These are phyloP conservation scores for Pipra filicauda DNA, from an alignment of 2,113 vertebrate genomes.

Conservation along the genomic window DNA sequence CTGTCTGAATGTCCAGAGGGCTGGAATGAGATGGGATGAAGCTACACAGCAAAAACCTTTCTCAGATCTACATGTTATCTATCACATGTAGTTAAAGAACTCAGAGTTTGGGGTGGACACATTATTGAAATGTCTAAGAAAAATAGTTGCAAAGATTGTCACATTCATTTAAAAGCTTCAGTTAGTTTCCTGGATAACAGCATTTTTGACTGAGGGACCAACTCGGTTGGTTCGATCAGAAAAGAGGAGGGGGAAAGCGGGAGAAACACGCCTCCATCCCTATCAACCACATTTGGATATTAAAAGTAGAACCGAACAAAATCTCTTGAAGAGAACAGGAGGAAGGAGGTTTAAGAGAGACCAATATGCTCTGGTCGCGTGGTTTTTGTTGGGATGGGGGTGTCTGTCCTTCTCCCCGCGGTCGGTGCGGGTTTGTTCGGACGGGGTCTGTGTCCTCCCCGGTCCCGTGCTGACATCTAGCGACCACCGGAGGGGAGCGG, in stretches of 20 bases:
- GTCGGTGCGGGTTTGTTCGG: background rate
- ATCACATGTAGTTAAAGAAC: background rate
- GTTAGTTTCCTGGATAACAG: background rate
- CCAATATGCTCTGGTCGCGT: fast-evolving
- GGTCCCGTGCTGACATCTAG: constrained; percentile 62
- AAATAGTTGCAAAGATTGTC: background rate
- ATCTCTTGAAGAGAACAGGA: too few species aligned
- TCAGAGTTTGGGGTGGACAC: background rate
- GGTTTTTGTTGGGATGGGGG: background rate
- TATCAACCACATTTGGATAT: too few species aligned
- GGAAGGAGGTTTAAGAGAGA: background rate
- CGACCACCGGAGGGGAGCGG: background rate
- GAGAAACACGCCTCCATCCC: background rate
- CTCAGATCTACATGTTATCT: background rate
- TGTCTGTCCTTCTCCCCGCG: too few species aligned
- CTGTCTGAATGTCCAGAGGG: background rate
- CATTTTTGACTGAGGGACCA: background rate
- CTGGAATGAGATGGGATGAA: background rate
- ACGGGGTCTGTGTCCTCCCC: background rate
- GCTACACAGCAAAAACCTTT: background rate
- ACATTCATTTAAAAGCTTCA: background rate
- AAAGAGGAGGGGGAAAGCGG: background rate
- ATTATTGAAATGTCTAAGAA: fast-evolving
- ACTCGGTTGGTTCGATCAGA: background rate
- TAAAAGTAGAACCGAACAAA: background rate